Base-by-base conservation (phyloP, 2,113 vertebrate species). In the Eurypyga helias region DNA sequence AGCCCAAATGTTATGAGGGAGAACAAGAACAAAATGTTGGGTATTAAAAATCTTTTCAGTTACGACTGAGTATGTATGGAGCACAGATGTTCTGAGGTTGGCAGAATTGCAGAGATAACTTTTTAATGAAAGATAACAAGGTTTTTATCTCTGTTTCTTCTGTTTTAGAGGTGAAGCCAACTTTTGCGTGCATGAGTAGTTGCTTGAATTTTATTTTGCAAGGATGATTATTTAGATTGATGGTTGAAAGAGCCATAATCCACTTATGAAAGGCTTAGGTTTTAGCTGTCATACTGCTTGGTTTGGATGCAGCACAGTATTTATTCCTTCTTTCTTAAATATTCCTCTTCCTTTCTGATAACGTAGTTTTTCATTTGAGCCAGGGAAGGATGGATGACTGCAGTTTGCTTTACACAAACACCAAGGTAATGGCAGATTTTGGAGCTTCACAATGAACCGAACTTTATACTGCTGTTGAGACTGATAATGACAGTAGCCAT, bases 11-110 rank as follows among this genome's bases (percentile, higher is more conserved):
- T 70, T 95, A 66, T 8, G 78, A 90, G 57, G 83, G 71, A 94
- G 80, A 92, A 19, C 48, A 87, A 62, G 95, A 93, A 81, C 69
- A 93, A 96, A 94, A 92, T 85, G 73, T 83, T 91, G 71, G 36
- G 55, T 93, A 94, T 92, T 94, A 96, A 97, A 92, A 76, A 87
- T 65, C 52, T 67, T 73, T 80, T 4, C 93, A 91, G 73, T 85
- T 90, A 41, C 33, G 75, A 67, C 64, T 75, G 62, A 87, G 87
- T 29, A 69, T 95, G 46, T 85, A 55, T 89, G 92, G 82, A 87
- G 62, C 76, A 66, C 94, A 94, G 91, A 94, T 96, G 93, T 95
- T 95, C 45, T 76, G 88, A 76, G 57, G 69, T 78, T 90, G 85
- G 55, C 55, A 66, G 67, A 79, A 77, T 43, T 91, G 79, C 83